A percentile compares a stretch with the other conserved stretches of the same genome.
Conservation (phyloP, 2,888 invertebrate genomes). For the Cryptophagus acutangulus region DNA sequence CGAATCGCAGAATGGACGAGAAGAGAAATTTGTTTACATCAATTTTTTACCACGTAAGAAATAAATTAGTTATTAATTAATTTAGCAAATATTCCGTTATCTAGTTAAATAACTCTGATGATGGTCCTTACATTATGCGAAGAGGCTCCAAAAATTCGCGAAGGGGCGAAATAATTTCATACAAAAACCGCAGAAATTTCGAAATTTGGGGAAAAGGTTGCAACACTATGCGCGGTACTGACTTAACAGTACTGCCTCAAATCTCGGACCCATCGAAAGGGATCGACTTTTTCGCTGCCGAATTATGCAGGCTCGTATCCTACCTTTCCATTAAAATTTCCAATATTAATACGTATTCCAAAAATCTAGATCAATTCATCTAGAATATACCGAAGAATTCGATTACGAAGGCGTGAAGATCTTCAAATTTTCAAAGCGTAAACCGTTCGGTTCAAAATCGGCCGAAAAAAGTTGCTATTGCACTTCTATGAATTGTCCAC, state of each 20-base stretch:
- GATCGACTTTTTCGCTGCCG: constrained; percentile 4
- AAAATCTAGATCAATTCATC: background rate
- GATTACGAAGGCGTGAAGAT: background rate
- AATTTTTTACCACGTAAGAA: constrained; percentile 2
- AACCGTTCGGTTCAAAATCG: background rate
- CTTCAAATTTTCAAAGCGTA: background rate
- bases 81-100: too few relatives aligned
- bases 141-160: background rate
- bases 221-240: background rate
- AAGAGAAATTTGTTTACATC: constrained; percentile 1
- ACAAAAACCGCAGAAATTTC: background rate
- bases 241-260: too few relatives aligned
- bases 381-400: background rate
- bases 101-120: constrained; percentile 4
- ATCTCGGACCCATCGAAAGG: too few relatives aligned
- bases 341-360: too few relatives aligned
- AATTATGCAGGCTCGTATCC: constrained; percentile 4
- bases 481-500: background rate
- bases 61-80: constrained; percentile 1
- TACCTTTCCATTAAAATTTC: too few relatives aligned
- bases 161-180: constrained; percentile 2
- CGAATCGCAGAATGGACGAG: background rate
- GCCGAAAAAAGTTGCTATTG: background rate
- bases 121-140: constrained; percentile 1
- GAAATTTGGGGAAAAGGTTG: background rate